Base-by-base conservation (phyloP, 2,888 invertebrate genomes). In the Lagria hirta region DNA sequence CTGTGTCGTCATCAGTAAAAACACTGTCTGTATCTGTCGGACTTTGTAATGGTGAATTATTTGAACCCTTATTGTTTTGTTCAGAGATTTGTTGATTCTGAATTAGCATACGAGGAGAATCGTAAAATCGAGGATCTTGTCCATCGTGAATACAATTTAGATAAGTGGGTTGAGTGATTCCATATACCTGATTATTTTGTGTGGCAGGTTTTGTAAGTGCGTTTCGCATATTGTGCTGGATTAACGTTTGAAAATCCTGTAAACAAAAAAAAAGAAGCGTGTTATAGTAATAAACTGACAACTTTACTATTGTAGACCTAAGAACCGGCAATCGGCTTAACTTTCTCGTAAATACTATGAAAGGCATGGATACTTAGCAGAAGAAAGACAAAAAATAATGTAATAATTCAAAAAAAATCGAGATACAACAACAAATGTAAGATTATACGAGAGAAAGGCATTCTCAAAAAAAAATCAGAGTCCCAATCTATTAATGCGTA, bases 1-100 rank as follows among this genome's bases (percentile, higher is more conserved):
- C 71, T 52, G 79, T 83, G 58, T 83, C 83, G 50, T 84, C 84
- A 57, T 84, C 84, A 4, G 82, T 83, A 51, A 83, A 82, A 3
- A 83, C 81, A 58, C 81, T 82, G 55, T 80, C 80, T 0, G 76
- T 77, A 63, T 83, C 68, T 0, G 83, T 82, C n/a, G 81, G 81
- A 46, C 83, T 83, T 27, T 78, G 78, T 36, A 78, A 70, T 11
- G 79, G 77, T 3, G 79, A 76, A 4, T 35, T 68, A 62, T 44
- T 58, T 43, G 55, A 54, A 15, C 17, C 26, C 15, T 38, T 33
- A 22, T 73, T 49, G 47, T 51, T 47, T 50, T 67, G 30, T 13
- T 28, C 34, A 3, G 49, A 45, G n/a, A n/a, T n/a, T 15, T 54
- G 48, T 6, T 42, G 22, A 23, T 24, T 12, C 0, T 61, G 60